phyloP scores from a whole-genome alignment of 2,888 invertebrate species.

The Octonoba sinensis region DNA sequence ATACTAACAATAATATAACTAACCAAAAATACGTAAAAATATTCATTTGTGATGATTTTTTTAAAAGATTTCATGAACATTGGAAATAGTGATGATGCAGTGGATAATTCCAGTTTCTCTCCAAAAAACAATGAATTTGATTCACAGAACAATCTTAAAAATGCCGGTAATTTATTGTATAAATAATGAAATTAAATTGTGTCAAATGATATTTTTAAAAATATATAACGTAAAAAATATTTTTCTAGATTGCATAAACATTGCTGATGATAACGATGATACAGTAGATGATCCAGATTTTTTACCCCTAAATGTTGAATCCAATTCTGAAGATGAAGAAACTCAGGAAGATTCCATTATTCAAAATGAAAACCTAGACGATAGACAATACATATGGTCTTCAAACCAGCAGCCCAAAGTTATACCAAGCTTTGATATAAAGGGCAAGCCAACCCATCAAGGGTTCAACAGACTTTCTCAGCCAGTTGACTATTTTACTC shows the following conservation, averaged over 20 bases:
- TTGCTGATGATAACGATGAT: constrained; percentile 2
- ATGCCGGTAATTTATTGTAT: no score
- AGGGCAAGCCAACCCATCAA: constrained; percentile 9
- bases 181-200: no score
- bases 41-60: no score
- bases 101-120: no score
- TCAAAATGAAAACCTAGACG: constrained; percentile 26
- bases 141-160: no score
- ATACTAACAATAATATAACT: constrained; percentile 5
- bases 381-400: constrained; percentile 14
- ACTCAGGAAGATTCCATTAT: constrained; percentile 15
- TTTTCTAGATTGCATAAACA: constrained; percentile 18
- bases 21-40: constrained; percentile 8
- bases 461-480: no score
- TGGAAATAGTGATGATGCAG: no score
- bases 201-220: no score
- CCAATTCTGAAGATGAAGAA: not conserved
- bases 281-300: not conserved
- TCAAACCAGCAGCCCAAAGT: constrained; percentile 9
- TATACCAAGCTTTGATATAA: constrained; percentile 4
- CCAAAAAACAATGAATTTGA: no score
- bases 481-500: no score
- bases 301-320: constrained; percentile 1
- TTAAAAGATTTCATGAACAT: no score
- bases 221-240: no score